Percentiles rank a stretch among this genome's conserved stretches.
These are phyloP conservation scores for Uria aalge DNA, from an alignment of 2,113 vertebrate genomes.

Conservation along the genomic window DNA sequence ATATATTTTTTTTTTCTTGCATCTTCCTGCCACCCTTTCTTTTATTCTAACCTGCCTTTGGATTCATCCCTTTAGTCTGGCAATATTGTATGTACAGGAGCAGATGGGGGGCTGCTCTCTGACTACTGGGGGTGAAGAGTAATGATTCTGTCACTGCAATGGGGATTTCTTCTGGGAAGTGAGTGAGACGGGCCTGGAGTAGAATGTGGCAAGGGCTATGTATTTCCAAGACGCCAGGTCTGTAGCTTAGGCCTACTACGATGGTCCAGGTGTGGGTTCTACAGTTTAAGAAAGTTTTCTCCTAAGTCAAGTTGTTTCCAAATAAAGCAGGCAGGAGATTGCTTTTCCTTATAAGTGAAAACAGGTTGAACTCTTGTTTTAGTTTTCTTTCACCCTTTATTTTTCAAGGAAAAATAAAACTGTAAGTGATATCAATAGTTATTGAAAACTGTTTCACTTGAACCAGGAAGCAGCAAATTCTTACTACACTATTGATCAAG, in stretches of 20 bases:
- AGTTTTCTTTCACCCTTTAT: neutral
- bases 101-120: neutral
- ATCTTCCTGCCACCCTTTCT: neutral
- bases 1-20: neutral
- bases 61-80: neutral
- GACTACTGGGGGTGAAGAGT: neutral
- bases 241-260: neutral
- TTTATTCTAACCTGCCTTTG: neutral
- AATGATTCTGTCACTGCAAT: too few species aligned
- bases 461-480: constrained; percentile 37
- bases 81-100: neutral
- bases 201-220: neutral
- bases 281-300: neutral
- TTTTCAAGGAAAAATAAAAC: constrained; percentile 15
- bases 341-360: constrained; percentile 25
- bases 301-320: neutral
- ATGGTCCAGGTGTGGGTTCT: neutral
- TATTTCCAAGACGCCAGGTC: neutral
- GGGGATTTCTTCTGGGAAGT: neutral
- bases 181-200: neutral
- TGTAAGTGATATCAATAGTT: constrained; percentile 17
- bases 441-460: constrained; percentile 39
- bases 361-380: neutral
- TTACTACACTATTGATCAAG: constrained; percentile 18
- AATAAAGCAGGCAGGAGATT: constrained; percentile 5